Evolutionary conservation across 2,113 vertebrate genomes (phyloP), one percentile per base, ranked within the genome.

Genomic region (Pao palembangensis): DNA sequence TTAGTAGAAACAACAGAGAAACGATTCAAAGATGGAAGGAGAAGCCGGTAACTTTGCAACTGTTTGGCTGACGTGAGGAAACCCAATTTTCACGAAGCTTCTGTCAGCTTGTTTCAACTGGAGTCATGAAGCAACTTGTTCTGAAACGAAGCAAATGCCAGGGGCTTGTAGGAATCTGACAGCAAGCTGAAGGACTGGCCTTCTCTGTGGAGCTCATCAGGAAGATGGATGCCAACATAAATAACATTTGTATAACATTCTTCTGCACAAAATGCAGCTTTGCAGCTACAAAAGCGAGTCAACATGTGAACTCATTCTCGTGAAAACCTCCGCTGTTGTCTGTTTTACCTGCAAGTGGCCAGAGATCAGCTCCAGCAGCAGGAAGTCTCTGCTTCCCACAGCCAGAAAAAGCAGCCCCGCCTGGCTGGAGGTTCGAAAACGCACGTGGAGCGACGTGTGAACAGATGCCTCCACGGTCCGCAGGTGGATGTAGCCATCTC

Each of bases 351-450:
- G 84, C 67, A 96, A 55, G 59, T 21, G 78, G 68, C 94, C 94
- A 64, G 89, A 92, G 11, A 13, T 51, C 62, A 98, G 80, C 74
- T 94, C 92, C 73, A 95, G 67, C 72, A 94, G 86, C 75, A 91
- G 87, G 81, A 92, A 95, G 81, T 91, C 85, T 3, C 61, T 88
- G 64, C 82, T 86, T 28, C 92, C 93, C 57, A 91, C 89, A 60
- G 92, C 93, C 80, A 96, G 76, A 81, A 97, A 92, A 34, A 98
- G 88, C 14, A 98, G 76, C 48, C 93, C 94, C n/a, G 87, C 64
- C 6, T 85, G 72, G 71, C 86, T 89, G 64, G 88, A 92, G 48
- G 93, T 95, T 69, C 78, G 85, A 85, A 98, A 98, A 21, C 73
- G 85, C 52, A 96, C 72, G 8, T 91, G 87, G 61, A 98, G 85